Conservation (phyloP, 2,888 invertebrate species). For the Lypha dubia region DNA sequence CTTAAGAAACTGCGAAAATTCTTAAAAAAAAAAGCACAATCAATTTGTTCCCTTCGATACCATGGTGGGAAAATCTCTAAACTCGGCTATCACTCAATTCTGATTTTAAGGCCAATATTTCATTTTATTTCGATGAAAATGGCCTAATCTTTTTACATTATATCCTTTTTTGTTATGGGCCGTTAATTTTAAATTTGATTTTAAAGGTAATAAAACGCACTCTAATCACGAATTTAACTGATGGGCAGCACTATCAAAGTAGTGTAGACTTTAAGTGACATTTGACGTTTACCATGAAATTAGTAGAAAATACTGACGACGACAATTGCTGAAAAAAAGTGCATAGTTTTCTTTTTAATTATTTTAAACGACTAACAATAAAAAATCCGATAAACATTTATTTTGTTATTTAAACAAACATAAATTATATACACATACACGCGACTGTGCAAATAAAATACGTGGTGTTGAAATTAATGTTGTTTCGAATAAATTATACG, state of each 20-base stretch:
- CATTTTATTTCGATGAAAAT: too few species aligned
- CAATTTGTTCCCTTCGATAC: too few species aligned
- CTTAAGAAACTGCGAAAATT: too few species aligned
- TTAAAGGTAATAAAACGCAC: too few species aligned
- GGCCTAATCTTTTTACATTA: too few species aligned
- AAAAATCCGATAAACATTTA: constrained; percentile 43
- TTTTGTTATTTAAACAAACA: constrained; percentile 38
- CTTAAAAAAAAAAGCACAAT: too few species aligned
- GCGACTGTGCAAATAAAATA: constrained; percentile 49
- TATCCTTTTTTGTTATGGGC: too few species aligned
- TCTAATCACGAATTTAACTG: background rate
- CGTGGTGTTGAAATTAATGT: constrained; percentile 31
- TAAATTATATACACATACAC: constrained; percentile 3
- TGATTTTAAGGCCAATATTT: too few species aligned
- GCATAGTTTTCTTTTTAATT: constrained; percentile 56
- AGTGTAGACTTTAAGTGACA: constrained; percentile 46
- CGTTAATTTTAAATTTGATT: too few species aligned
- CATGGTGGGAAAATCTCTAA: too few species aligned
- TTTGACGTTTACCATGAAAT: constrained; percentile 58
- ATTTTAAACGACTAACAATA: constrained; percentile 45
- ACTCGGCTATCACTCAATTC: too few species aligned
- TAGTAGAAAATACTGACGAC: constrained; percentile 67
- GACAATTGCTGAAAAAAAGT: constrained; percentile 52
- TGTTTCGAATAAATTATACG: background rate
- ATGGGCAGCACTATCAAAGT: constrained; percentile 12